phyloP scores from a whole-genome alignment of 2,888 invertebrate species.

The Drosophila tanythrix region DNA sequence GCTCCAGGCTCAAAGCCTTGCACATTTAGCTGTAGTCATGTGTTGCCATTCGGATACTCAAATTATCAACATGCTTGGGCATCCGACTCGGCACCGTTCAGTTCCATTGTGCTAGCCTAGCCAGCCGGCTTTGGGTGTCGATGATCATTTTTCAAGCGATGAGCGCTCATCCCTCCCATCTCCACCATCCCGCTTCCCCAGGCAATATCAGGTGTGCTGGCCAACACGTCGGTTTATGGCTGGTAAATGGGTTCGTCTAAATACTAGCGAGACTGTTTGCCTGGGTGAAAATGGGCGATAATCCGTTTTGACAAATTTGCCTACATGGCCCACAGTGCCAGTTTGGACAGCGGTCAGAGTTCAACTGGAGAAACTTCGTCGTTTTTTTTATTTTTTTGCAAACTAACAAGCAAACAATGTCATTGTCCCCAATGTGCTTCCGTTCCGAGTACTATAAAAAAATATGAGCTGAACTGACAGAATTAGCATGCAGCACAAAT shows the following conservation, averaged over 20 bases:
- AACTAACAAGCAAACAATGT: constrained; percentile 40
- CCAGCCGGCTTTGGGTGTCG: constrained; percentile 69
- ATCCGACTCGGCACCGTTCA: constrained; percentile 33
- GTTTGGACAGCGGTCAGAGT: constrained; percentile 55
- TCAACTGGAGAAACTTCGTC: constrained; percentile 51
- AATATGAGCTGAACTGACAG: constrained; percentile 36
- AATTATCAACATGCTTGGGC: constrained; percentile 73
- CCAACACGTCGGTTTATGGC: constrained; percentile 25
- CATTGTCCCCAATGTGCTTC: constrained; percentile 66
- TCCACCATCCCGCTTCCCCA: background rate
- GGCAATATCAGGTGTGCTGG: constrained; percentile 44
- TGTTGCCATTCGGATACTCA: constrained; percentile 77
- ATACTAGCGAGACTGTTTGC: constrained; percentile 61
- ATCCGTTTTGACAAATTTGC: constrained; percentile 82
- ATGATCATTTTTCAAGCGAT: constrained; percentile 79
- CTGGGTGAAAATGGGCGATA: constrained; percentile 78
- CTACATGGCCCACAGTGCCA: constrained; percentile 55
- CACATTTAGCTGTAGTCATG: constrained; percentile 44
- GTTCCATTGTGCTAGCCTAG: constrained; percentile 59
- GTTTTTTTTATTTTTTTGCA: constrained; percentile 32
- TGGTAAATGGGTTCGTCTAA: constrained; percentile 79
- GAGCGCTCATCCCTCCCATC: constrained; percentile 49
- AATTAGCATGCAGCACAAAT: constrained; percentile 75
- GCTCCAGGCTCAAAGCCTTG: constrained; percentile 15
- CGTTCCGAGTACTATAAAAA: constrained; percentile 36